These are phyloP conservation scores for Tricholaema leucomelas DNA, from an alignment of 2,113 vertebrate species.

Conservation along the genomic window DNA sequence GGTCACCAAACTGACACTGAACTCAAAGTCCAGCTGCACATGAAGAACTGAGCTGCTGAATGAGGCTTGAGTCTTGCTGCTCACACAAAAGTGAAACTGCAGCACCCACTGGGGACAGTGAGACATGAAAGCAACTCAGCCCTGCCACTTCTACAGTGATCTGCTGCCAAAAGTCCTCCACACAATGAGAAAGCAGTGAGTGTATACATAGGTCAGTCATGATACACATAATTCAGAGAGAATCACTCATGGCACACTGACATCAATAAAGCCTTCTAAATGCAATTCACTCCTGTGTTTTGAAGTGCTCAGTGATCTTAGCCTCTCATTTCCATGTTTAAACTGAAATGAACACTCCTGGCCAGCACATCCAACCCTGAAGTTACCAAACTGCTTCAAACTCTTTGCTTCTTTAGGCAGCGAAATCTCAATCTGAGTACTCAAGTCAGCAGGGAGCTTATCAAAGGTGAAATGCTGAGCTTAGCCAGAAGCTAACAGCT, in stretches of 20 bases:
- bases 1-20: fast-evolving
- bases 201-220: neutral
- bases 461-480: neutral
- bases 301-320: fast-evolving
- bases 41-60: neutral
- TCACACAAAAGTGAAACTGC: neutral
- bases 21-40: neutral
- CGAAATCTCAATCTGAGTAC: neutral
- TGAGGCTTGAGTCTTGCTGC: fast-evolving
- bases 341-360: neutral
- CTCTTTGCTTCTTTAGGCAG: neutral
- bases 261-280: fast-evolving
- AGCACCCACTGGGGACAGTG: fast-evolving
- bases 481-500: neutral
- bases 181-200: neutral
- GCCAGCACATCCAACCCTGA: neutral
- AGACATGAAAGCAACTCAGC: neutral
- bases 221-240: too few species aligned
- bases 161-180: neutral
- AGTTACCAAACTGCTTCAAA: neutral
- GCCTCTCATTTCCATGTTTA: fast-evolving
- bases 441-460: neutral
- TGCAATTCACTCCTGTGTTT: fast-evolving
- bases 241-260: neutral
- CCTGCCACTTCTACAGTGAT: neutral